Evolutionary conservation across 2,888 invertebrate species (phyloP).

Genomic region (Meta bourneti): DNA sequence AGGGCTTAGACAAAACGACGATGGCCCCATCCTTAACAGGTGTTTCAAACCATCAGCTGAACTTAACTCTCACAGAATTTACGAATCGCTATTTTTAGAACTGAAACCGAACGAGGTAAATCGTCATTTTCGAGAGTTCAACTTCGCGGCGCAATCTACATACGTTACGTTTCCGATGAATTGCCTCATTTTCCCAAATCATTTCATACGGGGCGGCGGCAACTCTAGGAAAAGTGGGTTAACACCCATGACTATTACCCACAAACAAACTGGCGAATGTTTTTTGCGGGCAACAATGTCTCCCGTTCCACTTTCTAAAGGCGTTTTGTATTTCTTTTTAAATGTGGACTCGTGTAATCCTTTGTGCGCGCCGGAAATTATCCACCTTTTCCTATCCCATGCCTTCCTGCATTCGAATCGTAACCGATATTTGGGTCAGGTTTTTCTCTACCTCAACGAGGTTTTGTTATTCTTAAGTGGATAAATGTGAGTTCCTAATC

Average conservation of each 20-base stretch:
- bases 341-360: constrained; percentile 46
- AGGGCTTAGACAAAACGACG: too few species aligned
- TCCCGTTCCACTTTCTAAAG: constrained; percentile 63
- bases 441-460: constrained; percentile 29
- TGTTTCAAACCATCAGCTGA: too few species aligned
- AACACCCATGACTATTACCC: constrained; percentile 37
- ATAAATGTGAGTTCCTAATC: constrained; percentile 59
- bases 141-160: too few species aligned
- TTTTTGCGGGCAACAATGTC: constrained; percentile 47
- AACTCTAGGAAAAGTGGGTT: constrained; percentile 23
- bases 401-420: constrained; percentile 46
- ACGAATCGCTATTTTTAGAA: too few species aligned
- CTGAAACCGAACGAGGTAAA: too few species aligned
- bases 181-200: neutral
- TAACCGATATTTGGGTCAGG: constrained; percentile 62
- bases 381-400: constrained; percentile 31
- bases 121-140: too few species aligned
- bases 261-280: constrained; percentile 35
- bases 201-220: neutral
- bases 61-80: too few species aligned
- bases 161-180: too few species aligned
- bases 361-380: constrained; percentile 65
- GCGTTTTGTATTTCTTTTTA: constrained; percentile 64
- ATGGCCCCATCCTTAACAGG: too few species aligned
- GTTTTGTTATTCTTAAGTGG: constrained; percentile 60